Evolutionary conservation across 2,797 vertebrate genomes (phyloP).

Genomic region (Lepidocolaptes lacrymiger): DNA sequence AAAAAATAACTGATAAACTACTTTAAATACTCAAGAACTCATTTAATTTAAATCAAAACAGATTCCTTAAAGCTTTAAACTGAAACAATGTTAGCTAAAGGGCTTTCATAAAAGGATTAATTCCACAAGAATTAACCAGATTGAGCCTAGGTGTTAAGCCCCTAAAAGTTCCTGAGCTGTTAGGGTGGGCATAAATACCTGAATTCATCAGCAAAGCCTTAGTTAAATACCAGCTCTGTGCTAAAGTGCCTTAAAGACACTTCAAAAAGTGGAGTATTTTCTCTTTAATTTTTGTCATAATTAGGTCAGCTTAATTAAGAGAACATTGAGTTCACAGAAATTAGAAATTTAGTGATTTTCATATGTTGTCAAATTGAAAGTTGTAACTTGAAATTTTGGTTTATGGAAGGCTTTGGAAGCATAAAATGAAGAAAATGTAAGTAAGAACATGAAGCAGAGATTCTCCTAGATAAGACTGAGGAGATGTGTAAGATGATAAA

Average conservation of each 20-base stretch:
- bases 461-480: neutral
- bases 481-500: neutral
- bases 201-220: neutral
- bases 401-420: neutral
- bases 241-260: neutral
- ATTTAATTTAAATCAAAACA: slow-evolving; percentile 23
- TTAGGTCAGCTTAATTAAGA: neutral
- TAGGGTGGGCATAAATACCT: neutral
- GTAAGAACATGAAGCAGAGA: neutral
- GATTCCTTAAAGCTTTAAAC: neutral
- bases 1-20: slow-evolving; percentile 22
- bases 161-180: neutral
- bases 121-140: neutral
- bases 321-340: neutral
- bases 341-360: neutral
- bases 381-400: neutral
- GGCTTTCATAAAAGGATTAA: slow-evolving; percentile 32
- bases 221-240: neutral
- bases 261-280: neutral
- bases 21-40: neutral
- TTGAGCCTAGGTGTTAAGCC: slow-evolving; percentile 8
- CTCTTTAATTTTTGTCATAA: neutral
- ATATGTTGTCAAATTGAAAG: neutral
- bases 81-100: slow-evolving; percentile 11
- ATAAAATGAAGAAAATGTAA: neutral